Conservation (phyloP, 92 coral and sea anemone species). For the Zoanthus sansibaricus region DNA sequence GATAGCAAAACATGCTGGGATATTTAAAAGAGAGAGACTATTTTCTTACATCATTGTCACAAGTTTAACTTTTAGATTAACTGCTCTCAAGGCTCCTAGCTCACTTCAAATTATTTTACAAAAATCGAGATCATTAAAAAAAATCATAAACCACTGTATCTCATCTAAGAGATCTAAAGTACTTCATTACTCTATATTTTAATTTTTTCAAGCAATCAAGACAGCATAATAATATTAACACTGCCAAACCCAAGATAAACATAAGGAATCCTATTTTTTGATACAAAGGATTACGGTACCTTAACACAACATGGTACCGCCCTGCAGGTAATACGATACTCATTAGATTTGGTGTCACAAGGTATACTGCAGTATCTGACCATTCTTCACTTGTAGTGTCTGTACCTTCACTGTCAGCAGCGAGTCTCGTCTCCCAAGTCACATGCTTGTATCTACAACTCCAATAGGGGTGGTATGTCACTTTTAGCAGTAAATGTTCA, state of each 20-base stretch:
- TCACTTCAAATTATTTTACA: too few relatives aligned
- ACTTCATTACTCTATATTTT: background rate
- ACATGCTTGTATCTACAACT: slow-evolving; percentile 61
- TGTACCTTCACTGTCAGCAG: slow-evolving; percentile 9
- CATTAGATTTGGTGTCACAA: slow-evolving; percentile 85
- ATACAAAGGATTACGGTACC: slow-evolving; percentile 73
- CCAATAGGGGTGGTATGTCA: slow-evolving; percentile 86
- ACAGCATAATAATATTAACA: slow-evolving; percentile 35
- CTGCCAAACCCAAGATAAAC: slow-evolving; percentile 41
- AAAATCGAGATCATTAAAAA: too few relatives aligned
- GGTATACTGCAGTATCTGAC: slow-evolving; percentile 66
- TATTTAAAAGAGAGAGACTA: too few relatives aligned
- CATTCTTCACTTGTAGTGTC: slow-evolving; percentile 59
- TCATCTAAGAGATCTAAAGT: too few relatives aligned
- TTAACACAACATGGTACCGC: slow-evolving; percentile 66
- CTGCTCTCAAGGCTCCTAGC: too few relatives aligned
- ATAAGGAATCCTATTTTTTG: slow-evolving; percentile 76
- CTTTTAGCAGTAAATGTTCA: slow-evolving; percentile 83
- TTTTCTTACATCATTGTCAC: too few relatives aligned
- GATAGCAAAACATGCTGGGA: too few relatives aligned
- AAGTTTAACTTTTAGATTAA: too few relatives aligned
- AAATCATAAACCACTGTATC: too few relatives aligned
- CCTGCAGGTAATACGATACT: slow-evolving; percentile 80
- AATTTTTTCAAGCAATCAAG: background rate
- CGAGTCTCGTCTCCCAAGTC: background rate